These are phyloP conservation scores for Anthopleura xanthogrammica DNA, from an alignment of 92 coral and sea anemone species.

Conservation along the genomic window DNA sequence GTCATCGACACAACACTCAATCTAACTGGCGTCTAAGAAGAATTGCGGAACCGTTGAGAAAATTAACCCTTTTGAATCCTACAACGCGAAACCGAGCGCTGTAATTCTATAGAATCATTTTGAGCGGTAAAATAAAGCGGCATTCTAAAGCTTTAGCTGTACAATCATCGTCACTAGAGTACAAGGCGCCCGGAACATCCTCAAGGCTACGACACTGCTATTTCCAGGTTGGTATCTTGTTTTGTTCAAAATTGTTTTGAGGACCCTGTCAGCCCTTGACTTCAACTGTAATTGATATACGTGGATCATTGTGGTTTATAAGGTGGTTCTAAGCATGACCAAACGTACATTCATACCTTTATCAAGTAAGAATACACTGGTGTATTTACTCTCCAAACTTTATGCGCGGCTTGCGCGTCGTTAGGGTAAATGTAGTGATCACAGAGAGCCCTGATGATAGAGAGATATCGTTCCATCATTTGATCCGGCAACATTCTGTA, in stretches of 20 bases:
- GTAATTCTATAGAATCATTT: no score
- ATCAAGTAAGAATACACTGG: neutral
- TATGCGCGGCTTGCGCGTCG: neutral
- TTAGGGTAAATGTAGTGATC: constrained; percentile 18
- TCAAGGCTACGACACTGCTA: neutral
- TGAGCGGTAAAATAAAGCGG: neutral
- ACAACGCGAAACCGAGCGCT: no score
- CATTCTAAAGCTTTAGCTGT: neutral
- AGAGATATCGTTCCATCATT: neutral
- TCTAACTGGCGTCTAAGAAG: neutral
- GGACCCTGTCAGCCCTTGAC: neutral
- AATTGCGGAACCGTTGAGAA: neutral
- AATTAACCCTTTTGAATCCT: neutral
- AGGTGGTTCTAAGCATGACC: neutral
- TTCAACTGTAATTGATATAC: neutral
- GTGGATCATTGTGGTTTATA: neutral
- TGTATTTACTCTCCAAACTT: constrained; percentile 18
- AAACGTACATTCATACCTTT: neutral
- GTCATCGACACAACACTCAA: neutral
- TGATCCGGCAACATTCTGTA: neutral
- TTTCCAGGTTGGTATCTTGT: neutral
- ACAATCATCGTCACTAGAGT: neutral
- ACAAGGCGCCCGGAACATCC: neutral
- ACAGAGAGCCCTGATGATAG: neutral
- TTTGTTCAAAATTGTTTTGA: neutral